Base-by-base conservation (phyloP, 2,797 vertebrate genomes). In the Hypotaenidia okinawae region DNA sequence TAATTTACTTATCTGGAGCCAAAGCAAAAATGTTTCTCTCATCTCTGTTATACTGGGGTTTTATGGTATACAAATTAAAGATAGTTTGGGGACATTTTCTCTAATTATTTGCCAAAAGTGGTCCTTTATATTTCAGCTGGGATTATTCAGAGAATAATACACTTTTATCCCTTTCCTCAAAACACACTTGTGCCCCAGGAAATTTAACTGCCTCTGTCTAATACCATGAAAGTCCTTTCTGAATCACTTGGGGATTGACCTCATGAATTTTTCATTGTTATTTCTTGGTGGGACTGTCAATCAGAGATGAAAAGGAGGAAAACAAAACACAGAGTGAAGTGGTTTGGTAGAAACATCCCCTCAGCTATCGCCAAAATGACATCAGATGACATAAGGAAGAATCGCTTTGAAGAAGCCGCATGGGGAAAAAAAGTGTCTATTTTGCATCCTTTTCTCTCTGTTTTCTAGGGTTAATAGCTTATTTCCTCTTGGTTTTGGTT, bases 261-360 rank as follows among this genome's bases (percentile, higher is more conserved):
- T 93, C 76, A 95, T 92, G 93, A 94, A 94, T 96, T 92, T 95
- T 92, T 89, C 84, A 93, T 87, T 94, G 87, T 87, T 90, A 86
- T 75, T 92, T 86, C 93, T 93, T 89, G 89, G 91, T 95, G 95
- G 91, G 83, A 68, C 77, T 96, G 95, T 92, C 95, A 94, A 97
- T 96, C 96, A 95, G 58, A 77, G 49, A 93, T 89, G 80, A 93
- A 89, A 95, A 90, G 93, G 88, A 82, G 1, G 67, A 93, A 95
- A 94, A 94, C 75, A 92, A 93, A 96, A 89, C 77, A 64, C 66
- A 35, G 59, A 93, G 18, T 33, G 49, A 92, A 85, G 32, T n/a
- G 37, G 32, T 84, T 94, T 87, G 74, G 77, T 70, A 70, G 83
- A 96, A 94, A 87, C 39, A 19, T 70, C 77, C 81, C 55, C 59